Evolutionary conservation across 2,113 vertebrate genomes (phyloP).

Genomic region (Saguinus imperator): DNA sequence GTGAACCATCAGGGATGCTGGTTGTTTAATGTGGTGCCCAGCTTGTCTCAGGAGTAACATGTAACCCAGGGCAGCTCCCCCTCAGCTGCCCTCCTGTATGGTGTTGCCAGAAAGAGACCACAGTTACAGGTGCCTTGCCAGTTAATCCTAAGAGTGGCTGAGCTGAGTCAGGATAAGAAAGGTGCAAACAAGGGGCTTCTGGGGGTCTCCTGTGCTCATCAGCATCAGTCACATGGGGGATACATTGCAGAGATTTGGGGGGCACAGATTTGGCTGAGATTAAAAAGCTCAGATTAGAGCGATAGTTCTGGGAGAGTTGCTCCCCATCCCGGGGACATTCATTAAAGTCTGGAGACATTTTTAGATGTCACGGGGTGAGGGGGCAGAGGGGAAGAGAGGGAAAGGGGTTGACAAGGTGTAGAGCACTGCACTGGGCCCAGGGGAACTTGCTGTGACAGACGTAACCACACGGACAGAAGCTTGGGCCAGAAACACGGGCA

Average conservation of each 20-base stretch:
- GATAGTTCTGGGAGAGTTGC: neutral
- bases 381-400: too few species aligned
- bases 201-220: neutral
- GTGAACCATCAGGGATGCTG: fast-evolving
- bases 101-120: neutral
- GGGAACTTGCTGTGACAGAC: neutral
- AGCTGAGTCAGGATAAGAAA: neutral
- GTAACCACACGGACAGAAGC: neutral
- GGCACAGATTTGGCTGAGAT: neutral
- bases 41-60: too few species aligned
- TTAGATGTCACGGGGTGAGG: neutral
- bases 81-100: neutral
- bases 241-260: neutral
- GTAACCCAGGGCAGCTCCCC: too few species aligned
- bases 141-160: neutral
- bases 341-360: neutral
- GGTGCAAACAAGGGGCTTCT: neutral
- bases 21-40: too few species aligned
- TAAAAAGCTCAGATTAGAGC: neutral
- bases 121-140: fast-evolving
- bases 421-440: neutral
- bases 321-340: too few species aligned
- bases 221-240: fast-evolving
- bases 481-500: neutral
- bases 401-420: too few species aligned